Conservation (phyloP, 92 coral and sea anemone species). For the Hydrozoanthus gracilis region DNA sequence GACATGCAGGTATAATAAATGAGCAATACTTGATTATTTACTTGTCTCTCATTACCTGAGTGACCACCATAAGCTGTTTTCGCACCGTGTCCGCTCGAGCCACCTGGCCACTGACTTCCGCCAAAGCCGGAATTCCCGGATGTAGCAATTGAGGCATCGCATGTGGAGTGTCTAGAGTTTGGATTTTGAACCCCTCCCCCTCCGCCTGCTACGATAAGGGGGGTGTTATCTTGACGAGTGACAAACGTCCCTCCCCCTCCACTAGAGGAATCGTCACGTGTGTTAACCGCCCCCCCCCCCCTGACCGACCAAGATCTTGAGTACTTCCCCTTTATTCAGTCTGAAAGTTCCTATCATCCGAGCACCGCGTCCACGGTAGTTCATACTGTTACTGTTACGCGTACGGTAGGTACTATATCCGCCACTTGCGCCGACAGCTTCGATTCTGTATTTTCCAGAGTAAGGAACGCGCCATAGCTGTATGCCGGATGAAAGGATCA, state of each 20-base stretch:
- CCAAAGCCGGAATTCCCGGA: conserved; percentile 51
- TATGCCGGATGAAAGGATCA: no score
- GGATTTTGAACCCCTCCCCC: conserved; percentile 56
- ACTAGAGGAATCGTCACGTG: background rate
- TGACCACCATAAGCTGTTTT: conserved; percentile 7
- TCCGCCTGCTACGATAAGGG: conserved; percentile 71
- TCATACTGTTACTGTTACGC: background rate
- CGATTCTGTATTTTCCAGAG: no score
- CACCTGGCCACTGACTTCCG: conserved; percentile 63
- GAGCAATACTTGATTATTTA: no score
- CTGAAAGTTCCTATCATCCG: conserved; percentile 60
- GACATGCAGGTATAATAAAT: no score
- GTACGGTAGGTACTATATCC: no score
- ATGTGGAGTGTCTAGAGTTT: conserved; percentile 25
- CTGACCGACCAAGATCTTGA: conserved; percentile 65
- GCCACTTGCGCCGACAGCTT: no score
- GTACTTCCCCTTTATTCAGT: conserved; percentile 43
- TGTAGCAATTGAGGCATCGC: conserved; percentile 59
- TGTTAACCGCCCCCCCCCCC: conserved; percentile 61
- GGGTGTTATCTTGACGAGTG: conserved; percentile 50
- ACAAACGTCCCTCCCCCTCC: conserved; percentile 84
- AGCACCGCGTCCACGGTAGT: conserved; percentile 65
- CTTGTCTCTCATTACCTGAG: conserved; percentile 38
- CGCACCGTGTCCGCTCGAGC: conserved; percentile 52
- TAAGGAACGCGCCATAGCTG: no score